Conservation (phyloP, 1,140 invertebrate genomes). For the Manduca sexta region DNA sequence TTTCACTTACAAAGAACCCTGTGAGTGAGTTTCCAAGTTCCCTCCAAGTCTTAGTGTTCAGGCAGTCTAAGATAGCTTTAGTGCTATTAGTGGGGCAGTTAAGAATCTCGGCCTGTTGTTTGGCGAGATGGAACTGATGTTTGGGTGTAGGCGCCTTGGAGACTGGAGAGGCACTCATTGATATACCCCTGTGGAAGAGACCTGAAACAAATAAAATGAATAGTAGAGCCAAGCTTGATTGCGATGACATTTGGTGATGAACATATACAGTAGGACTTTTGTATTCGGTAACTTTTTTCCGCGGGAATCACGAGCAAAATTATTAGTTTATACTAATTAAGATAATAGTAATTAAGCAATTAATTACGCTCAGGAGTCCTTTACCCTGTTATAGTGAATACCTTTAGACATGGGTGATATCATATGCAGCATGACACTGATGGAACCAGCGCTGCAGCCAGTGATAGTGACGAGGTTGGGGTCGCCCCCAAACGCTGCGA, state of each 20-base stretch:
- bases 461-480: slow-evolving; percentile 78
- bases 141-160: slow-evolving; percentile 49
- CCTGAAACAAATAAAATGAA: slow-evolving; percentile 39
- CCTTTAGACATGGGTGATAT: slow-evolving; percentile 81
- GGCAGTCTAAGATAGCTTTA: slow-evolving; percentile 75
- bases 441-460: slow-evolving; percentile 81
- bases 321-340: too few relatives aligned
- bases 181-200: slow-evolving; percentile 80
- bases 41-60: slow-evolving; percentile 72
- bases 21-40: slow-evolving; percentile 69
- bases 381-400: background rate
- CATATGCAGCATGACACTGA: slow-evolving; percentile 78
- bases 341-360: too few relatives aligned
- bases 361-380: too few relatives aligned
- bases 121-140: slow-evolving; percentile 75
- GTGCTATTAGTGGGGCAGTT: slow-evolving; percentile 77
- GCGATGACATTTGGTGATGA: background rate
- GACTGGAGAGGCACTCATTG: slow-evolving; percentile 78
- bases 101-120: slow-evolving; percentile 78
- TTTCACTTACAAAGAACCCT: slow-evolving; percentile 72
- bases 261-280: background rate
- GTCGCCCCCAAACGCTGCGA: slow-evolving; percentile 83
- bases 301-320: too few relatives aligned
- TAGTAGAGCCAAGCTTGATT: background rate
- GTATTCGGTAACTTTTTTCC: background rate